phyloP scores from a whole-genome alignment of 1,140 invertebrate species.

The Oncopodura yosiiana region DNA sequence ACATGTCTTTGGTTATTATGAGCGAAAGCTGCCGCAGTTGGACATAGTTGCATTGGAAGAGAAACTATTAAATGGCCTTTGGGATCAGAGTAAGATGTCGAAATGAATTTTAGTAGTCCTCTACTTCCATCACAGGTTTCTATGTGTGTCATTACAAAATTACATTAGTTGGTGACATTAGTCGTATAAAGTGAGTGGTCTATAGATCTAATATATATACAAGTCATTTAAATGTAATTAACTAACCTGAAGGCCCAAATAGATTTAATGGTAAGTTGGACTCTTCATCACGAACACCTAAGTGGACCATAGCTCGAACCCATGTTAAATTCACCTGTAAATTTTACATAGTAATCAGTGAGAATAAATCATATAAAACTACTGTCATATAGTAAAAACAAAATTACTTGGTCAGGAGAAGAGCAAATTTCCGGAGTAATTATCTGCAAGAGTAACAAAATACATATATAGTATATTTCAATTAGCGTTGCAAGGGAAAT shows the following conservation, averaged over 20 bases:
- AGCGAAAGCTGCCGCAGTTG: slow-evolving; percentile 29
- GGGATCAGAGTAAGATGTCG: slow-evolving; percentile 24
- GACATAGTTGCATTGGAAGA: slow-evolving; percentile 29
- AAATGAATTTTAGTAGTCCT: slow-evolving; percentile 34
- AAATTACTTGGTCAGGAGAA: too few species aligned
- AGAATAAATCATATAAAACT: too few species aligned
- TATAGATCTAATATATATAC: too few species aligned
- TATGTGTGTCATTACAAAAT: neutral
- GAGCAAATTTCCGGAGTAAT: too few species aligned
- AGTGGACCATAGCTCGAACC: slow-evolving; percentile 27
- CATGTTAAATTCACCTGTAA: slow-evolving; percentile 33
- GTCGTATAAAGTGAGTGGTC: too few species aligned
- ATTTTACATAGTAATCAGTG: too few species aligned
- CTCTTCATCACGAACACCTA: slow-evolving; percentile 29
- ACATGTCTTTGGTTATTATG: slow-evolving; percentile 22
- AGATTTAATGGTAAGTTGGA: slow-evolving; percentile 24
- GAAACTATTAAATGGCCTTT: slow-evolving; percentile 31
- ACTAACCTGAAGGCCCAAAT: slow-evolving; percentile 28
- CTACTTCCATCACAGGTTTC: slow-evolving; percentile 34
- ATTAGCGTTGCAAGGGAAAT: too few species aligned
- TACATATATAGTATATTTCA: too few species aligned
- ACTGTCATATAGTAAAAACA: too few species aligned
- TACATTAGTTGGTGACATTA: too few species aligned
- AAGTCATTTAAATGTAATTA: too few species aligned
- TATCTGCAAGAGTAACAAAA: too few species aligned